phyloP scores from a whole-genome alignment of 2,113 vertebrate genomes.

The Phyllopteryx taeniolatus region DNA sequence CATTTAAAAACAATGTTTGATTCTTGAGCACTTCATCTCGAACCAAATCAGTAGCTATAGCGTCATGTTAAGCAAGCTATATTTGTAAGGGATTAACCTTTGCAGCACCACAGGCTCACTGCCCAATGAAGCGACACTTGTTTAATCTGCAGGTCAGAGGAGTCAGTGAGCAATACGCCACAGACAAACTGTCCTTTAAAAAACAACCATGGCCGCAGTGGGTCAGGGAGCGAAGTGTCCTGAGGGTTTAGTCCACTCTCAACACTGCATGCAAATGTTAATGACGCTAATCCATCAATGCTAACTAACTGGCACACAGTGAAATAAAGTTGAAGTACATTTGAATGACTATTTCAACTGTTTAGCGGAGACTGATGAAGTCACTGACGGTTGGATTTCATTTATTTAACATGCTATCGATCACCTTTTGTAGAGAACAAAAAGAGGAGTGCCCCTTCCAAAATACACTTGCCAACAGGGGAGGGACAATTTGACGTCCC shows the following conservation, averaged over 20 bases:
- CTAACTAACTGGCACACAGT: background rate
- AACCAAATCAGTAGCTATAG: background rate
- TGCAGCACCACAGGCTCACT: background rate
- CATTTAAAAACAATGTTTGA: background rate
- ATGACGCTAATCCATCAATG: conserved; percentile 2
- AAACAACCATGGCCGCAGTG: conserved; percentile 16
- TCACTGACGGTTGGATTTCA: background rate
- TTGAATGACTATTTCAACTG: background rate
- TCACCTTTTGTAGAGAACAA: no score
- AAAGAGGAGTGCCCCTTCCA: no score
- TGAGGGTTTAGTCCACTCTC: conserved; percentile 40
- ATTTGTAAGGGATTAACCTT: conserved; percentile 9
- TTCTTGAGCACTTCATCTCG: background rate
- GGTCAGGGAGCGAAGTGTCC: conserved; percentile 34
- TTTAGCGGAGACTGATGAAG: background rate
- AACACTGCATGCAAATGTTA: conserved; percentile 24
- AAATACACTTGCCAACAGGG: no score
- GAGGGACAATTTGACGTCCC: no score
- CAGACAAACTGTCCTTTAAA: conserved; percentile 6
- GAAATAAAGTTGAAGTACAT: background rate
- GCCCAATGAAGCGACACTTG: background rate
- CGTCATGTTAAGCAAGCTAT: background rate
- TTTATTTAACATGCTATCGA: background rate
- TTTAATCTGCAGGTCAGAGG: conserved; percentile 4
- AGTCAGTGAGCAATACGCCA: conserved; percentile 12